These are phyloP conservation scores for Astyanax mexicanus DNA, from an alignment of 2,797 vertebrate genomes.

Conservation along the genomic window DNA sequence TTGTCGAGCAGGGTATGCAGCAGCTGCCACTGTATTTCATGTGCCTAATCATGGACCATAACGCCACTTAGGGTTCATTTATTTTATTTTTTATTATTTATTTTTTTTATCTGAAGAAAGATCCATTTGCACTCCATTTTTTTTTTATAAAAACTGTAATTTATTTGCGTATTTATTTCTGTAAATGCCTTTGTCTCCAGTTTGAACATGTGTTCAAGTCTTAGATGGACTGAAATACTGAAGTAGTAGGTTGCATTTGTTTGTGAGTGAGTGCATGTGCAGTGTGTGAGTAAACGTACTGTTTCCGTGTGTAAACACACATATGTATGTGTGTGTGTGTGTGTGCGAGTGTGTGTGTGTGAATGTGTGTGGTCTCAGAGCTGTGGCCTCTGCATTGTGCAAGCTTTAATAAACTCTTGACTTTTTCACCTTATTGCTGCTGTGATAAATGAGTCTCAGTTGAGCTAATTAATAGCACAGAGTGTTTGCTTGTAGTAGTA, in stretches of 20 bases:
- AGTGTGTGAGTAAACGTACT: conserved; percentile 6
- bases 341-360: conserved; percentile 63
- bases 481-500: conserved; percentile 64
- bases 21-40: conserved; percentile 18
- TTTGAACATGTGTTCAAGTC: conserved; percentile 30
- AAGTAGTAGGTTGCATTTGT: conserved; percentile 33
- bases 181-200: conserved; percentile 13
- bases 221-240: conserved; percentile 30
- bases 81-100: no score
- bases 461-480: conserved; percentile 76
- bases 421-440: conserved; percentile 81
- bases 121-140: conserved; percentile 40
- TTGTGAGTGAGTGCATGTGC: conserved; percentile 23
- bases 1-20: conserved; percentile 13
- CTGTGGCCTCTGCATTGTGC: conserved; percentile 45
- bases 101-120: conserved; percentile 1
- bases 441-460: conserved; percentile 79
- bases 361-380: conserved; percentile 26
- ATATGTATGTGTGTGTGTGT: conserved; percentile 59
- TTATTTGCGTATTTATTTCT: conserved; percentile 40
- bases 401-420: conserved; percentile 84
- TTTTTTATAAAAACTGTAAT: conserved; percentile 13
- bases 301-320: neutral
- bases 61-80: conserved; percentile 15
- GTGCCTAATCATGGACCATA: conserved; percentile 9